Evolutionary conservation across 2,888 invertebrate species (phyloP).

Genomic region (Opisthograptis luteolata): DNA sequence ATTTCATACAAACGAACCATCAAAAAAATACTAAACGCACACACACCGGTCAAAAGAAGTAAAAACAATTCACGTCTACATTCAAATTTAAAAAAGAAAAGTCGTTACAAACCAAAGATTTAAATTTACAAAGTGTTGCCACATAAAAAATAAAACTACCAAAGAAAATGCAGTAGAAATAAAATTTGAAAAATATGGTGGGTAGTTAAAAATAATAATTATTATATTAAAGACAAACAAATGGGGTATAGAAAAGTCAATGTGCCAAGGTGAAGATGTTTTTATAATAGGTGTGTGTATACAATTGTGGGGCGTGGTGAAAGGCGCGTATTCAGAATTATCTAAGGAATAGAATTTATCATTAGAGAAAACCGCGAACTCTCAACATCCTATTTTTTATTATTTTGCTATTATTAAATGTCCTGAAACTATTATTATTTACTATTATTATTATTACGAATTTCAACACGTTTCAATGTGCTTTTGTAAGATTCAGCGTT

Average conservation of each 20-base stretch:
- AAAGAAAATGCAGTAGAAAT: constrained; percentile 48
- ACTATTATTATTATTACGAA: constrained; percentile 47
- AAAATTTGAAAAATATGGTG: constrained; percentile 57
- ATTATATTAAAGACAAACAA: constrained; percentile 43
- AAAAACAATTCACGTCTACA: constrained; percentile 28
- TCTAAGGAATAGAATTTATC: constrained; percentile 44
- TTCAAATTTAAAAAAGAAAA: constrained; percentile 45
- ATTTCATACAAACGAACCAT: constrained; percentile 70
- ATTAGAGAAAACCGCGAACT: constrained; percentile 53
- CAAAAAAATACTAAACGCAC: constrained; percentile 60
- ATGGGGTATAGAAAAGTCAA: constrained; percentile 43
- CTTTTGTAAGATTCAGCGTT: constrained; percentile 38
- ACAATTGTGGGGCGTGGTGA: constrained; percentile 54
- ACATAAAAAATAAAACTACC: constrained; percentile 46
- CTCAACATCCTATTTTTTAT: constrained; percentile 50
- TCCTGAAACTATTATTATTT: constrained; percentile 65
- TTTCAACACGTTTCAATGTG: constrained; percentile 42
- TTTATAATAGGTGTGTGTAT: constrained; percentile 46
- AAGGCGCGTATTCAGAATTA: constrained; percentile 58
- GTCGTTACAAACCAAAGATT: constrained; percentile 33
- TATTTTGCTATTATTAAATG: constrained; percentile 34
- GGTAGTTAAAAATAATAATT: constrained; percentile 44
- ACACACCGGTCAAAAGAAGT: constrained; percentile 47
- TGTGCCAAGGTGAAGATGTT: constrained; percentile 54
- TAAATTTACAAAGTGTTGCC: constrained; percentile 44